Base-by-base conservation (phyloP, 2,113 vertebrate species). In the Riparia riparia region DNA sequence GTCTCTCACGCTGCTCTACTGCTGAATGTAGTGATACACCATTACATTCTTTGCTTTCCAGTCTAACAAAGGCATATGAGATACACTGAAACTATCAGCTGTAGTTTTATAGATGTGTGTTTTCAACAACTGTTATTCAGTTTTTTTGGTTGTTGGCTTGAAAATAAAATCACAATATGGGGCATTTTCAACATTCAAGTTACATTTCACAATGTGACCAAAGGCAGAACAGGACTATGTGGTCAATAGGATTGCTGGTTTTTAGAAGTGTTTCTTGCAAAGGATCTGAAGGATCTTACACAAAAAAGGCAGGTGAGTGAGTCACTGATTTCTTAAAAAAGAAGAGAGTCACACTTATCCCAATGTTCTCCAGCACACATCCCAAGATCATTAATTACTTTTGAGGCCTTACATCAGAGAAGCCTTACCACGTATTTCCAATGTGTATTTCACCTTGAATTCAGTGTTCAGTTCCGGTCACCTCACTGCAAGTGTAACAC, bases 141-240 rank as follows among this genome's bases (percentile, higher is more conserved):
- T 6, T 21, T 54, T 79, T 72, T 37, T 44, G 18, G 17, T 10
- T 64, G 29, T 15, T 34, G 21, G 13, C 26, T 83, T 24, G 77
- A 80, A 78, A 77, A 71, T 19, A 41, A n/a, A 51, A 72, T 15
- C 19, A 29, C 24, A 53, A 44, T 1, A 1, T 7, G 14, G 5
- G 13, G 12, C 22, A 57, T 57, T 90, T 85, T 85, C 31, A 88
- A 60, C 28, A 71, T 7, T 17, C 7, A 50, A 63, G 51, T 47
- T 61, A 71, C 0, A 0, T 65, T 85, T 42, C 57, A 29, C 1
- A 0, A 71, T 12, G 13, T 14, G 44, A 87, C 17, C 0, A 0
- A 76, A 41, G 37, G 41, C 74, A 49, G 53, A 85, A 85, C 24
- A 82, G 10, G 26, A 66, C 17, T 41, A 56, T 0, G 0, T 14